Percentiles rank a stretch among this genome's conserved stretches.
These are phyloP conservation scores for Pipistrellus kuhlii DNA, from an alignment of 2,797 vertebrate species.

Conservation along the genomic window DNA sequence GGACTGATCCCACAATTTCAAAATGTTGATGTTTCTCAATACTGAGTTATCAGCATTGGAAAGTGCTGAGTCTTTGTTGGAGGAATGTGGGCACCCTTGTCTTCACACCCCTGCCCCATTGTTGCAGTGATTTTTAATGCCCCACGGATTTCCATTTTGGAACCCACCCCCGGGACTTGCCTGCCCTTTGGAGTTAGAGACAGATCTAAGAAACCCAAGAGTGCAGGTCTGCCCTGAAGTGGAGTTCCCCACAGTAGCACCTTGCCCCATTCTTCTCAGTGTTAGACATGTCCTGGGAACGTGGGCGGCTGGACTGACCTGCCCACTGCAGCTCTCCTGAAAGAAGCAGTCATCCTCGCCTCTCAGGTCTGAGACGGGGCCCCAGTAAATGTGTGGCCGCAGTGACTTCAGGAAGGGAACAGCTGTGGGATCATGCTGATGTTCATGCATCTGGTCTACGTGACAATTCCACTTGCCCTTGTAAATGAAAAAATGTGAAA, in stretches of 20 bases:
- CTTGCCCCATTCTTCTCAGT: not conserved
- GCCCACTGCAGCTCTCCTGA: not conserved
- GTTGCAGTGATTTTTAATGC: not conserved
- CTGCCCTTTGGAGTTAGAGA: not conserved
- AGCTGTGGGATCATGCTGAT: accelerated
- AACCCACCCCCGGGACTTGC: not conserved
- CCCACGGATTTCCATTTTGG: not conserved
- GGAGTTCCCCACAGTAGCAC: not conserved
- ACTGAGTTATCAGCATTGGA: not conserved
- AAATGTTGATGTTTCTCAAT: not conserved
- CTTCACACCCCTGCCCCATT: not conserved
- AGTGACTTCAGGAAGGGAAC: not conserved
- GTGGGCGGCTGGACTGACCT: not conserved
- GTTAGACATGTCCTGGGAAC: not conserved
- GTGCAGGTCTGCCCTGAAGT: not conserved
- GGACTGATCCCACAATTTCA: not conserved
- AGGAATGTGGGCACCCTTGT: not conserved
- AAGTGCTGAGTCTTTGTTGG: not conserved
- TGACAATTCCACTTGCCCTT: not conserved
- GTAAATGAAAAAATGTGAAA: not conserved
- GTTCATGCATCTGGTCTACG: not conserved
- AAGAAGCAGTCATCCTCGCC: not conserved
- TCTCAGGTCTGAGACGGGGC: not conserved
- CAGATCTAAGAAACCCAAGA: not conserved
- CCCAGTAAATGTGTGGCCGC: not conserved